These are phyloP conservation scores for Heteromormyrus szaboi DNA, from an alignment of 2,797 vertebrate genomes.

Conservation along the genomic window DNA sequence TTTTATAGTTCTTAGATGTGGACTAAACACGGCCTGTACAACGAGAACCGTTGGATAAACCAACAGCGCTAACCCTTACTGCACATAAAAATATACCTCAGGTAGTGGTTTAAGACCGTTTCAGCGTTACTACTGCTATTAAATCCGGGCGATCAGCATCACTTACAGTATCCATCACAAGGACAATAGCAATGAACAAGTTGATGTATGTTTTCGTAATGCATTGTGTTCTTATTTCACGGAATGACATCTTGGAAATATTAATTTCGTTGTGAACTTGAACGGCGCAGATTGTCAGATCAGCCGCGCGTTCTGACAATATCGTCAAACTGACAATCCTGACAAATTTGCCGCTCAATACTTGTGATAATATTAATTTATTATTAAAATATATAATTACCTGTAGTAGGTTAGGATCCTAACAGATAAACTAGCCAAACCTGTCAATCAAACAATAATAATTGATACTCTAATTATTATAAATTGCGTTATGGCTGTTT, in stretches of 20 bases:
- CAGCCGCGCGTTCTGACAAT: not conserved
- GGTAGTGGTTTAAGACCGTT: not conserved
- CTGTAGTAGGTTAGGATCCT: not conserved
- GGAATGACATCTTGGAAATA: not conserved
- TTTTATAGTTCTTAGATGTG: constrained; percentile 36
- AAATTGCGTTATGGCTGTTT: not conserved
- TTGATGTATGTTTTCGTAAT: not conserved
- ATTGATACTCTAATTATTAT: not conserved
- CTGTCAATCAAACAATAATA: not conserved
- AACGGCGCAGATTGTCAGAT: constrained; percentile 11
- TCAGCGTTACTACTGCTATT: not conserved
- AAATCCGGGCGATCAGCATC: not conserved
- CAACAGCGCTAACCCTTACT: not conserved
- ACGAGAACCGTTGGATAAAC: not conserved
- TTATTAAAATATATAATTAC: not conserved
- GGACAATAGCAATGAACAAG: not conserved
- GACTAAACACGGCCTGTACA: not conserved
- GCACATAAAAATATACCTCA: not conserved
- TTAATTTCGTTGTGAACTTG: constrained; percentile 36
- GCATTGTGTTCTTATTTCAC: too few relatives aligned
- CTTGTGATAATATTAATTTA: not conserved
- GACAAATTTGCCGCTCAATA: not conserved
- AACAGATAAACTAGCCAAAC: not conserved
- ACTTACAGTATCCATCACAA: not conserved
- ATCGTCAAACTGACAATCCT: not conserved